Evolutionary conservation across 2,888 invertebrate species (phyloP).

Genomic region (Dexiosoma caninum): DNA sequence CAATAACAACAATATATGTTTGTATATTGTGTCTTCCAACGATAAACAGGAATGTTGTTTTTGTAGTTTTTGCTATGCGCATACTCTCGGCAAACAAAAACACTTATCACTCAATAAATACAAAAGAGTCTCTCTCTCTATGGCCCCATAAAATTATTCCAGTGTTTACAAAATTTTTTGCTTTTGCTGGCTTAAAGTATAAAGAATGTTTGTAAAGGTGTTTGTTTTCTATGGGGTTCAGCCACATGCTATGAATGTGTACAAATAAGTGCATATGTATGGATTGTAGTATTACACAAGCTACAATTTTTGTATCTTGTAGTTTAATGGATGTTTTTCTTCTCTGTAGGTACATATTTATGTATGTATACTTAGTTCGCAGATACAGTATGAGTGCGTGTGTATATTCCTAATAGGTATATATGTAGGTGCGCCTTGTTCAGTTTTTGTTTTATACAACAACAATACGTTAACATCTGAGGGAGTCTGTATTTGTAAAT

Average conservation of each 20-base stretch:
- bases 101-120: not conserved
- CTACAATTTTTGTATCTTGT: slow-evolving; percentile 58
- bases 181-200: not conserved
- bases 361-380: not conserved
- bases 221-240: slow-evolving; percentile 43
- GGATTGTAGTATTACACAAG: slow-evolving; percentile 34
- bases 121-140: not conserved
- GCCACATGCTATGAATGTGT: not conserved
- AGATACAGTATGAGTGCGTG: no score
- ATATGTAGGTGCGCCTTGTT: slow-evolving; percentile 54
- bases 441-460: slow-evolving; percentile 11
- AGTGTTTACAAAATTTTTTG: slow-evolving; percentile 21
- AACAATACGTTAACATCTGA: slow-evolving; percentile 35
- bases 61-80: slow-evolving; percentile 54
- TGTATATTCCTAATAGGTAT: not conserved
- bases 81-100: slow-evolving; percentile 32
- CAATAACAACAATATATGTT: slow-evolving; percentile 17
- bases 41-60: slow-evolving; percentile 33
- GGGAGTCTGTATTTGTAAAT: slow-evolving; percentile 42
- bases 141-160: not conserved
- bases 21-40: slow-evolving; percentile 31
- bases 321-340: slow-evolving; percentile 22
- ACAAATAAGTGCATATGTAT: slow-evolving; percentile 4
- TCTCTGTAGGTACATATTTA: not conserved
- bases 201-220: slow-evolving; percentile 15